Conservation (phyloP, 2,888 invertebrate species). For the Gymnocheta viridis region DNA sequence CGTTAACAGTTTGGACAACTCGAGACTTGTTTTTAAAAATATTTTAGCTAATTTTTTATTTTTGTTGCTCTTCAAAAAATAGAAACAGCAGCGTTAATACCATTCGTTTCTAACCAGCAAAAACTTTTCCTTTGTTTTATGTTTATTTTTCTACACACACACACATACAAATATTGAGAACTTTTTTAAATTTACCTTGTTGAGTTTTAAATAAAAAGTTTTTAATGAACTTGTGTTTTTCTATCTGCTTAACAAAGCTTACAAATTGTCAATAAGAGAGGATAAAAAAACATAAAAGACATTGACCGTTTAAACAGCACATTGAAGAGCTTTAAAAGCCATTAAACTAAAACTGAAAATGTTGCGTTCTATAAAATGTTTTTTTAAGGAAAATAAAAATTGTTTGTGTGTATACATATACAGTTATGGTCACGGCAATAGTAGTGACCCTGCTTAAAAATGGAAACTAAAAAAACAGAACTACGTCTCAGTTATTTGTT, state of each 20-base stretch:
- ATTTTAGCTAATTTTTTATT: too few relatives aligned
- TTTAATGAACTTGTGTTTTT: conserved; percentile 15
- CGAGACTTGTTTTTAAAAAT: too few relatives aligned
- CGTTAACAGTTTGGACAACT: too few relatives aligned
- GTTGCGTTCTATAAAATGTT: not conserved
- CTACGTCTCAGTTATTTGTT: too few relatives aligned
- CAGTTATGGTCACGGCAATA: too few relatives aligned
- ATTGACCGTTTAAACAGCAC: not conserved
- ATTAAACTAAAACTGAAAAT: not conserved
- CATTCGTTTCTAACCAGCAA: not conserved
- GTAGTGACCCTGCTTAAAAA: too few relatives aligned
- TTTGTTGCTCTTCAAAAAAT: not conserved
- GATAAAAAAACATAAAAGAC: not conserved
- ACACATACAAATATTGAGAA: not conserved
- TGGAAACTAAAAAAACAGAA: too few relatives aligned
- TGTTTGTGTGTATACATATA: too few relatives aligned
- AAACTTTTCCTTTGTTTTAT: not conserved
- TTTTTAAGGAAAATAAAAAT: not conserved
- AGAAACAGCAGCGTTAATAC: not conserved
- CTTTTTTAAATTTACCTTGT: conserved; percentile 1
- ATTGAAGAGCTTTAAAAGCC: not conserved
- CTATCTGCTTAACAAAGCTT: not conserved
- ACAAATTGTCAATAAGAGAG: not conserved
- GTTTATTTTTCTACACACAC: not conserved
- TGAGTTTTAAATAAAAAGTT: conserved; percentile 11